phyloP scores from a whole-genome alignment of 2,113 vertebrate species.

The Halcyon malimbica region DNA sequence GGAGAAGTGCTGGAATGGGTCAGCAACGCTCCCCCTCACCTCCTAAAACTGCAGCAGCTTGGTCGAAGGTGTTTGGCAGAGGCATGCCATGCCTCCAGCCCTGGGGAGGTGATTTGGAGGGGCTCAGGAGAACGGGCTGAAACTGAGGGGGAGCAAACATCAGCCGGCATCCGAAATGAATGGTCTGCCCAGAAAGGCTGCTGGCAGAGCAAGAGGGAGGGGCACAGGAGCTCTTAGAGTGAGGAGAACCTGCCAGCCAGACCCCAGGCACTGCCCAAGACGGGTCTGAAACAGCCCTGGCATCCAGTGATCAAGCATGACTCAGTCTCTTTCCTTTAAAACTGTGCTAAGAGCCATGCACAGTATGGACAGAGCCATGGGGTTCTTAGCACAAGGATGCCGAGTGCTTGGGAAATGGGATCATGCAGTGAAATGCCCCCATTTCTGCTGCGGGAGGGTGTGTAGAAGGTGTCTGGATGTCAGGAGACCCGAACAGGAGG shows the following conservation, averaged over 20 bases:
- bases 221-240: neutral
- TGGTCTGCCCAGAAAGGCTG: accelerated
- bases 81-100: neutral
- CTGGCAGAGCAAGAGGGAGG: neutral
- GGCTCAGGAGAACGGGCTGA: neutral
- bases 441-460: neutral
- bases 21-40: accelerated
- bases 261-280: neutral
- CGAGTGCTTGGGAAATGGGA: neutral
- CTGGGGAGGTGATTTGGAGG: neutral
- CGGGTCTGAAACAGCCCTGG: neutral
- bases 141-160: neutral
- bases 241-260: neutral
- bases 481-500: neutral
- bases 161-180: neutral
- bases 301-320: too few species aligned
- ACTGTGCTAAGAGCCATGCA: neutral
- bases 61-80: neutral
- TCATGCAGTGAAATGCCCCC: neutral
- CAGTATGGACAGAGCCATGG: neutral
- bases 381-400: neutral
- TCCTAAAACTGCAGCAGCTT: neutral
- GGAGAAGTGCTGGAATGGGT: neutral
- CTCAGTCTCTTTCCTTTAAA: neutral
- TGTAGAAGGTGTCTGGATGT: neutral